Evolutionary conservation across 1,140 invertebrate species (phyloP).

Genomic region (Lamellibrachia luymesi): DNA sequence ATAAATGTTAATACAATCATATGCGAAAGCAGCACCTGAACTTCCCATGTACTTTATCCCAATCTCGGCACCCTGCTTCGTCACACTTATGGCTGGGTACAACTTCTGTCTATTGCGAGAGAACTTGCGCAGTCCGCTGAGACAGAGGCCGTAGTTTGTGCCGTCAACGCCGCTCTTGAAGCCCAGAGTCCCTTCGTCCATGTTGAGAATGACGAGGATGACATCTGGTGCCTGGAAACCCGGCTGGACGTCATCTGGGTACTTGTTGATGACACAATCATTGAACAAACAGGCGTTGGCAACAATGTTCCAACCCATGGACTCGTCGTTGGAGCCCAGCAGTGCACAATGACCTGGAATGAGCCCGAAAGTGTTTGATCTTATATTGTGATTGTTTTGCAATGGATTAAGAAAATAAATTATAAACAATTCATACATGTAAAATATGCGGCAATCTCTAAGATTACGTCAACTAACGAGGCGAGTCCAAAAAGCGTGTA

Average conservation of each 20-base stretch:
- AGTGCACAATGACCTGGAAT: background rate
- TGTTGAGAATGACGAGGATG: slow-evolving; percentile 92
- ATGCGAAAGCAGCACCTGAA: background rate
- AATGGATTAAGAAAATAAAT: background rate
- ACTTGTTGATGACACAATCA: background rate
- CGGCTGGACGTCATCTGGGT: background rate
- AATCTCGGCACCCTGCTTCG: background rate
- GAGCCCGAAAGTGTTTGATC: background rate
- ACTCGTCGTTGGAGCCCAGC: background rate
- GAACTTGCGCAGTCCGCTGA: background rate
- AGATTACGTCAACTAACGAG: too few species aligned
- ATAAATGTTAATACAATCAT: background rate
- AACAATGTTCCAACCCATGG: background rate
- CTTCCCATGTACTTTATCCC: background rate
- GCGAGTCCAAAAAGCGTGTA: too few species aligned
- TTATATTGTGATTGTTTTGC: background rate
- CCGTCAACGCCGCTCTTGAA: slow-evolving; percentile 58
- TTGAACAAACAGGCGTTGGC: background rate
- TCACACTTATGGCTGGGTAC: background rate
- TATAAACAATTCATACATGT: background rate
- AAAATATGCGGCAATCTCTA: too few species aligned
- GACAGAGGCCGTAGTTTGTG: background rate
- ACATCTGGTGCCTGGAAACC: slow-evolving; percentile 73
- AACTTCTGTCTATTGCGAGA: background rate
- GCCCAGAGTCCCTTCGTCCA: slow-evolving; percentile 95